A percentile compares a stretch with the other conserved stretches of the same genome.
phyloP scores from a whole-genome alignment of 2,797 vertebrate genomes.

The Rhinichthys osculus region DNA sequence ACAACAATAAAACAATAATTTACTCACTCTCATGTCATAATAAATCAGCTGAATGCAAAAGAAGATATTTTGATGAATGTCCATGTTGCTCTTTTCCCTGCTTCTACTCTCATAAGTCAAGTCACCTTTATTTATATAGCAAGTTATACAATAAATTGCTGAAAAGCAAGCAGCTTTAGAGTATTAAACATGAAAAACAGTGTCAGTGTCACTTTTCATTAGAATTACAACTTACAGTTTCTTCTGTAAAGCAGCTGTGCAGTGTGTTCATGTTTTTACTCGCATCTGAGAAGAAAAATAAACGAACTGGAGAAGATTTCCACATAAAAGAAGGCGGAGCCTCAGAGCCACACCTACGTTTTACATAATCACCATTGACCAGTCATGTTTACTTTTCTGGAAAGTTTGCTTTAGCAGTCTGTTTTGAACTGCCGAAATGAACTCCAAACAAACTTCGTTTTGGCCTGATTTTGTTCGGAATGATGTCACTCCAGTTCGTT shows the following conservation, averaged over 20 bases:
- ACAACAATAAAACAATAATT: neutral
- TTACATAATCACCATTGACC: neutral
- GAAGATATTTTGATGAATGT: neutral
- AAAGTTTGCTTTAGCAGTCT: neutral
- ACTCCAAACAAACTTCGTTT: neutral
- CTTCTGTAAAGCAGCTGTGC: neutral
- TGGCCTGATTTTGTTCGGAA: neutral
- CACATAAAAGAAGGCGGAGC: neutral
- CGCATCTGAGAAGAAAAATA: neutral
- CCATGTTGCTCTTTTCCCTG: neutral
- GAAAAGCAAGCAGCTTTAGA: neutral
- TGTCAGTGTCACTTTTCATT: neutral
- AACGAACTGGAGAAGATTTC: neutral
- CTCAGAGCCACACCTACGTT: neutral
- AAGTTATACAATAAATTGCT: neutral
- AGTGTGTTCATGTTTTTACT: neutral
- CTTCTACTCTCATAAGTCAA: neutral
- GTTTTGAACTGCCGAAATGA: neutral
- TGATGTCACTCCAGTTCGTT: neutral
- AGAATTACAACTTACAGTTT: neutral
- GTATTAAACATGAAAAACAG: neutral
- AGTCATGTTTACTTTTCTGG: neutral
- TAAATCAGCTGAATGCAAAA: neutral
- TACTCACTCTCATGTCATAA: neutral
- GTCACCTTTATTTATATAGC: neutral